phyloP scores from a whole-genome alignment of 2,797 vertebrate species.

The Tauraco hartlaubi region DNA sequence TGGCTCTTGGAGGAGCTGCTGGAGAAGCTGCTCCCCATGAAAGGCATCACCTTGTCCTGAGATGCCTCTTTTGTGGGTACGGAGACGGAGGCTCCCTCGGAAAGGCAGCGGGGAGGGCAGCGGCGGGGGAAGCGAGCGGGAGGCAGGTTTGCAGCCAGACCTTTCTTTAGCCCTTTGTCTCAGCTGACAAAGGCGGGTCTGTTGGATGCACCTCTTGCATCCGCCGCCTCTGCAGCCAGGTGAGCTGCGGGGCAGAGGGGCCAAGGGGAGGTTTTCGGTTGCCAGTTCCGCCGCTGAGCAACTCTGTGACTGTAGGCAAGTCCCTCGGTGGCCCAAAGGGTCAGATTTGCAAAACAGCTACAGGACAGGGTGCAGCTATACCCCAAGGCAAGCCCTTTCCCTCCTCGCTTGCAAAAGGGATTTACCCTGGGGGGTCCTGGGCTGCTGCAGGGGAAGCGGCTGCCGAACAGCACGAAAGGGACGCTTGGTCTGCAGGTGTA shows the following conservation, averaged over 20 bases:
- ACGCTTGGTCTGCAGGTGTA: background rate
- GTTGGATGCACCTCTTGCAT: conserved; percentile 35
- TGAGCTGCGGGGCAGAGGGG: background rate
- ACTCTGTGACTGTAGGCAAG: background rate
- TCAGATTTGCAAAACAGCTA: background rate
- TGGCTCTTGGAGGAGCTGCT: background rate
- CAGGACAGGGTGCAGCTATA: background rate
- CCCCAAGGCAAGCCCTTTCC: background rate
- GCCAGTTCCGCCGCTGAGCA: background rate
- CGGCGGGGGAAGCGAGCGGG: background rate
- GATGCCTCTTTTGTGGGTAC: background rate
- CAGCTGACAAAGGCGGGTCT: conserved; percentile 58
- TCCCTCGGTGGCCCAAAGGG: fast-evolving
- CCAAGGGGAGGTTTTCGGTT: fast-evolving
- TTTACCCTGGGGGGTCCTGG: background rate
- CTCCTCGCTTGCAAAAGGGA: background rate
- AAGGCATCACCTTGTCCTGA: background rate
- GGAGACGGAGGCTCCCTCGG: background rate
- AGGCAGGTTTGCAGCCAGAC: background rate
- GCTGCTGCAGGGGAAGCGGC: background rate
- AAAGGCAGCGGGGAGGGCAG: background rate
- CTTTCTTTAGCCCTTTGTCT: conserved; percentile 67
- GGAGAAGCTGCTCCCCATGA: background rate
- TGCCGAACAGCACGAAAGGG: background rate
- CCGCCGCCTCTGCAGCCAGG: conserved; percentile 15